A percentile compares a stretch with the other conserved stretches of the same genome.
Evolutionary conservation across 2,888 invertebrate genomes (phyloP).

Genomic region (Xylota sylvarum): DNA sequence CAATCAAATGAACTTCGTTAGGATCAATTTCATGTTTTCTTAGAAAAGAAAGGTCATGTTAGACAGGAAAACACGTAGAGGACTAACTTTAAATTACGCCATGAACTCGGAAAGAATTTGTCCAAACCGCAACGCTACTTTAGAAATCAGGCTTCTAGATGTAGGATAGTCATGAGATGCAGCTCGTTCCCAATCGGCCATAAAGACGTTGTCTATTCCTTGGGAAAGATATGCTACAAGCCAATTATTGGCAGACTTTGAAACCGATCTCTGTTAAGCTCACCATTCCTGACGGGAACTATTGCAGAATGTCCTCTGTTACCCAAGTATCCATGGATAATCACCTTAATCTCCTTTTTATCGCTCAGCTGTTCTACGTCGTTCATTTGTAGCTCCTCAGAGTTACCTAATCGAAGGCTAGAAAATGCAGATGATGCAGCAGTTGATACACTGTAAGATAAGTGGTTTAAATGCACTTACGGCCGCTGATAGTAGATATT

Average conservation of each 20-base stretch:
- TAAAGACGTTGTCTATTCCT: slow-evolving; percentile 80
- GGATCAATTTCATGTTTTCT: slow-evolving; percentile 78
- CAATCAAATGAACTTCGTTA: slow-evolving; percentile 81
- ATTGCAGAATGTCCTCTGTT: slow-evolving; percentile 81
- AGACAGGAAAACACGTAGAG: not conserved
- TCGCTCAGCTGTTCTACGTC: slow-evolving; percentile 42
- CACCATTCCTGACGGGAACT: slow-evolving; percentile 79
- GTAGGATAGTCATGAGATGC: slow-evolving; percentile 81
- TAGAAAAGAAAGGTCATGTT: not conserved
- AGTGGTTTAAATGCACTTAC: slow-evolving; percentile 74
- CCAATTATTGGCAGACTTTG: no score
- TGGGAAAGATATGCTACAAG: slow-evolving; percentile 81
- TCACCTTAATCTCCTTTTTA: slow-evolving; percentile 80
- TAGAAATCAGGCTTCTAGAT: slow-evolving; percentile 80
- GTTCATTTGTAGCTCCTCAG: slow-evolving; percentile 77
- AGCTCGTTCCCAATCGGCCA: slow-evolving; percentile 83
- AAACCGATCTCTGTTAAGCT: not conserved
- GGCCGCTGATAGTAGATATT: slow-evolving; percentile 79
- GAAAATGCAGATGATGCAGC: slow-evolving; percentile 49
- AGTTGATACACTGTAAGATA: no score
- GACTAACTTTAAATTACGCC: not conserved
- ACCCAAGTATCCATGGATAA: slow-evolving; percentile 83
- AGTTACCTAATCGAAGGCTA: slow-evolving; percentile 69
- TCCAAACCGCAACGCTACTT: slow-evolving; percentile 79
- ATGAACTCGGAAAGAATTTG: slow-evolving; percentile 77